Evolutionary conservation across 1,140 invertebrate genomes (phyloP).

Genomic region (Phymorhynchus buccinoides): DNA sequence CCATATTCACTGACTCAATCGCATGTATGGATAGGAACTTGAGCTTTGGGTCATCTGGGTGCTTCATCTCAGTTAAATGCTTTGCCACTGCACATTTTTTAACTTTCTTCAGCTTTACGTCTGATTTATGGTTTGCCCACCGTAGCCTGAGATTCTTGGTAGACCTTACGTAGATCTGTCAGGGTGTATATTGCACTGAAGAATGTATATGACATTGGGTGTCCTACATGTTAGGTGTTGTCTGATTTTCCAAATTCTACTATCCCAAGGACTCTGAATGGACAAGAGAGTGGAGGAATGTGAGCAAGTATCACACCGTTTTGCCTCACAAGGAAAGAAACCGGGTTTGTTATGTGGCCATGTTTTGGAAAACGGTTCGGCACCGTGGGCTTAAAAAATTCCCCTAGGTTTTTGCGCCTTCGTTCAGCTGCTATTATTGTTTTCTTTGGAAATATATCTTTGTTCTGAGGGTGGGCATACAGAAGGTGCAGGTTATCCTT

Average conservation of each 20-base stretch:
- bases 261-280: background rate
- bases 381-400: background rate
- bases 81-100: too few species aligned
- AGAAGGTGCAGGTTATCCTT: background rate
- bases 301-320: background rate
- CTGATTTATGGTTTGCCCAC: too few species aligned
- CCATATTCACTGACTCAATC: too few species aligned
- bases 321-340: background rate
- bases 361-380: background rate
- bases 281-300: background rate
- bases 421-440: background rate
- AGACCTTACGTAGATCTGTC: too few species aligned
- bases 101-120: too few species aligned
- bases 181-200: too few species aligned
- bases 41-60: too few species aligned
- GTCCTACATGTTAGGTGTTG: background rate
- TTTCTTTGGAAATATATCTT: background rate
- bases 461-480: background rate
- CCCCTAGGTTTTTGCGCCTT: background rate
- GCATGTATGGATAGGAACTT: too few species aligned
- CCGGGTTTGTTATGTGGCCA: background rate
- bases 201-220: background rate
- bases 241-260: background rate
- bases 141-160: too few species aligned
- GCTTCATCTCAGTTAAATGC: too few species aligned